Percentiles rank a stretch among this genome's conserved stretches.
These are phyloP conservation scores for Umimayanthus chanpuru DNA, from an alignment of 92 coral and sea anemone species.

Conservation along the genomic window DNA sequence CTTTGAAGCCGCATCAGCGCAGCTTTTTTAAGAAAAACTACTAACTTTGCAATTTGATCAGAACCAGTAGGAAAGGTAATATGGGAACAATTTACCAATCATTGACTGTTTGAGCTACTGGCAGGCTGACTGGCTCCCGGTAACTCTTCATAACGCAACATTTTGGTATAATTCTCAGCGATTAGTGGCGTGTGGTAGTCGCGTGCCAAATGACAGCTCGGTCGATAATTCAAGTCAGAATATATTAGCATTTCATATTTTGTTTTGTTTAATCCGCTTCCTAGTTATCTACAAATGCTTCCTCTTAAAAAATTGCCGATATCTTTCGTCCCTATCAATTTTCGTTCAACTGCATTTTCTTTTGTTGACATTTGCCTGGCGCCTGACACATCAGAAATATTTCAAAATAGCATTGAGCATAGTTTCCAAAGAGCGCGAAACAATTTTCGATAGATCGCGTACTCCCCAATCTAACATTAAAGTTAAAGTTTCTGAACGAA, in stretches of 20 bases:
- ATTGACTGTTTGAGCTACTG: neutral
- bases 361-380: constrained; percentile 39
- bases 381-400: constrained; percentile 13
- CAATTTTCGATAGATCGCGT: neutral
- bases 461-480: neutral
- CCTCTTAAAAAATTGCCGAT: constrained; percentile 44
- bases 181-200: constrained; percentile 4
- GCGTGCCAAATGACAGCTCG: constrained; percentile 30
- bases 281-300: constrained; percentile 44
- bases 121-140: neutral
- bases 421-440: neutral
- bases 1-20: constrained; percentile 2
- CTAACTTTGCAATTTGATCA: neutral
- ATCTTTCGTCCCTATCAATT: constrained; percentile 29
- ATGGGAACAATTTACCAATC: neutral
- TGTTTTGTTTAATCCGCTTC: constrained; percentile 48
- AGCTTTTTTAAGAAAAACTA: neutral
- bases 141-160: neutral
- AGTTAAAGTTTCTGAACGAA: neutral
- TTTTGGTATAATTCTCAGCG: neutral
- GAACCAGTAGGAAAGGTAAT: neutral
- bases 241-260: constrained; percentile 36
- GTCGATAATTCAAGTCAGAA: constrained; percentile 26
- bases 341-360: constrained; percentile 19
- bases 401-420: neutral